Evolutionary conservation across 2,888 invertebrate genomes (phyloP), one percentile per base, ranked within the genome.

Genomic region (Mystacides longicornis): DNA sequence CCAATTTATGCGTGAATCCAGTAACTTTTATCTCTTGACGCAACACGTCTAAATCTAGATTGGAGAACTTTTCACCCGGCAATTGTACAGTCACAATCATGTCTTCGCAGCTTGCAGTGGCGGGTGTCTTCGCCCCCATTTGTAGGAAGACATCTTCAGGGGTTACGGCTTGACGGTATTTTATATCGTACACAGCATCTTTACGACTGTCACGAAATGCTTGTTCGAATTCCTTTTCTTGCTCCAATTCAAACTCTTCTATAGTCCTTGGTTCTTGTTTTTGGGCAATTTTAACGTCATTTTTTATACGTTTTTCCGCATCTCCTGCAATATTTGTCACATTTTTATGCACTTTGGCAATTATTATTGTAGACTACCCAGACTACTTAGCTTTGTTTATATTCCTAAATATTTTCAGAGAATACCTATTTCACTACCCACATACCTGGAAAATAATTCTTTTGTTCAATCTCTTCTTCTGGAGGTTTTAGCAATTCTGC

Each of bases 111-210:
- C 92, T 91, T 2, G 89, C 81, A 0, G 89, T 85, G 1, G 83
- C 75, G 18, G 86, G 82, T 0, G 86, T 89, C 69, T 89, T 91
- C 58, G 85, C 83, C 1, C 88, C 86, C 79, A 93, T 87, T 86
- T 89, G 89, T 51, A 95, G 75, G 71, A 82, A 95, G 7, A 93
- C 81, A 70, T 95, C 93, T 69, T 92, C 89, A 0, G 93, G 81
- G 7, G 86, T 81, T 1, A 95, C 88, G 31, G 87, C 80, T 71
- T 95, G 95, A 63, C 88, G 87, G 70, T 91, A 94, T 62, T 83
- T 81, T 69, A 93, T 86, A 33, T 85, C 84, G 72, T 90, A 93
- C 62, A 80, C 79, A 0, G 91, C 91, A 20, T 77, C 72, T 66
- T 80, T 79, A 45, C 86, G 79, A 56, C 82, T 81, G 62, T 85